phyloP scores from a whole-genome alignment of 1,140 invertebrate species.

The Brachionus paranguensis region DNA sequence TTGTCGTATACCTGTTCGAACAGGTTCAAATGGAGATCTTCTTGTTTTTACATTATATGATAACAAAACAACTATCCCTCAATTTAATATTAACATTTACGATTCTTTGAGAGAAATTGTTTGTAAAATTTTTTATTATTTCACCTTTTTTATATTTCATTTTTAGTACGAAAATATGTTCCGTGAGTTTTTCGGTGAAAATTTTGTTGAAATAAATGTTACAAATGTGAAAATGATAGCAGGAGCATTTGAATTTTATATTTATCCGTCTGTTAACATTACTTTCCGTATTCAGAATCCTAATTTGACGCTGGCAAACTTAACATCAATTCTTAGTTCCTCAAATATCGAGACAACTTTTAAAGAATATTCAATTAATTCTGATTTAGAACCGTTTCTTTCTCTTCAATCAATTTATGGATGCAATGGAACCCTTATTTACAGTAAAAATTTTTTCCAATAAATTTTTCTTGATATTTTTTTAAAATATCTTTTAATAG shows the following conservation, averaged over 20 bases:
- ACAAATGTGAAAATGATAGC: not conserved
- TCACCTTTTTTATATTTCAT: not conserved
- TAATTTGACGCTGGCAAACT: not conserved
- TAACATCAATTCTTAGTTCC: not conserved
- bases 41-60: not conserved
- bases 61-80: not conserved
- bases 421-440: not conserved
- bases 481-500: not conserved
- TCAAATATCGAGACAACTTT: not conserved
- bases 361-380: not conserved
- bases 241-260: not conserved
- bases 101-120: not conserved
- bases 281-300: not conserved
- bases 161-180: constrained; percentile 2
- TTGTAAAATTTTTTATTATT: not conserved
- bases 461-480: not conserved
- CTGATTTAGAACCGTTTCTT: not conserved
- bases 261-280: not conserved
- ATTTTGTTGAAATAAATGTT: not conserved
- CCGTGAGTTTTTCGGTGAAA: not conserved
- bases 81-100: not conserved
- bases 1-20: not conserved
- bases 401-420: not conserved
- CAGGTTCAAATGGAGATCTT: not conserved
- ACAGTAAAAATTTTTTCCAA: not conserved